Base-by-base conservation (phyloP, 1,140 invertebrate genomes). In the Trichonephila inaurata region DNA sequence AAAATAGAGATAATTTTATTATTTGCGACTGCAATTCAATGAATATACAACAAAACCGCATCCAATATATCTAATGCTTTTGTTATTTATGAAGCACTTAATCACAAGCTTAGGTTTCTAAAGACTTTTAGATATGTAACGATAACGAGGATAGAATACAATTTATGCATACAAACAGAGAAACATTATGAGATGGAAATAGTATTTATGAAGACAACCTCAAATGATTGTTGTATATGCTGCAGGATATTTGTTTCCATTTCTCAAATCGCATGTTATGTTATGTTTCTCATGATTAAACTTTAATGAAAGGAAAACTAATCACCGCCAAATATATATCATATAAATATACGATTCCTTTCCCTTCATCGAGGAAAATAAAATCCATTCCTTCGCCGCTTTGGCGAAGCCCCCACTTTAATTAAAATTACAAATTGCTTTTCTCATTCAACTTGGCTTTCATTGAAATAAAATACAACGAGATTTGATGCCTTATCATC, bases 401-500 rank as follows among this genome's bases (percentile, higher is more conserved):
- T 24, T 16, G 61, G 21, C 6, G 18, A 19, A 62, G 28, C 28
- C 28, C 28, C 28, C 58, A 28, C 28, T 87, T 61, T 87, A 87
- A 87, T 87, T 87, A 64, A 87, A 87, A 87, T 61, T 87, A 87
- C 24, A 87, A 87, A 87, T 87, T 64, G 28, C 85, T 87, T 87
- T 64, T 87, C 85, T 28, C 21, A 19, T 33, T 18, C 24, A 60
- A 60, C 5, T 87, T 61, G 58, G 14, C 19, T 77, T 77, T 40
- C 28, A 40, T 33, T 77, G 72, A 77, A 77, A 77, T 77, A 77
- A 77, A 77, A 77, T 77, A 40, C 28, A 77, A n/a, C 72, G 14
- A 40, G 3, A 28, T 4, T 18, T 77, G 72, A 77, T 77, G 72
- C 72, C 24, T 77, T 77, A 77, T 77, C 72, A 33, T 40, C 72